Evolutionary conservation across 2,797 vertebrate genomes (phyloP).

Genomic region (Catostomus latipinnis): DNA sequence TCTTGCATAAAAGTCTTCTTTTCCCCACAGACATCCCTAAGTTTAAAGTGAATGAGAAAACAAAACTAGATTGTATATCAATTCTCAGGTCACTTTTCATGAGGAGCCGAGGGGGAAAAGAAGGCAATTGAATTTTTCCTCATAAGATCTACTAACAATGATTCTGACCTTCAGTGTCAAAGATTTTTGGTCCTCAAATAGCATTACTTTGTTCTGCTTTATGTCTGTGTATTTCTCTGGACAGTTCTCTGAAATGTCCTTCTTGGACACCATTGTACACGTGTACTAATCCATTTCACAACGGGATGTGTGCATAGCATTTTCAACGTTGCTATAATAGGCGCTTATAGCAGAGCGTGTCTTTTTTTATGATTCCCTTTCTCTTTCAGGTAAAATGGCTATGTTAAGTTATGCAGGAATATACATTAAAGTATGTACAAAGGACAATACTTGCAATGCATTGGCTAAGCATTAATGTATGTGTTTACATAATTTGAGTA

Average conservation of each 20-base stretch:
- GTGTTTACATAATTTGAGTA: no score
- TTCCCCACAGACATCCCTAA: background rate
- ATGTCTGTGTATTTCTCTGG: background rate
- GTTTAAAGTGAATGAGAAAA: slow-evolving; percentile 43
- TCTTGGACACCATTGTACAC: no score
- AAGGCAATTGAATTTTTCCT: slow-evolving; percentile 40
- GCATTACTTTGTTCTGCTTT: background rate
- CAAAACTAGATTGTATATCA: slow-evolving; percentile 31
- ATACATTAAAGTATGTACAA: no score
- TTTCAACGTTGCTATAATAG: no score
- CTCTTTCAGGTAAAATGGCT: no score
- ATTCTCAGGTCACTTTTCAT: slow-evolving; percentile 52
- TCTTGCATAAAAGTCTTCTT: slow-evolving; percentile 46
- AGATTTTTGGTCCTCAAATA: slow-evolving; percentile 33
- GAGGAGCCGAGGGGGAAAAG: slow-evolving; percentile 4
- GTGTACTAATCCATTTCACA: no score
- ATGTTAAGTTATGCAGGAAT: no score
- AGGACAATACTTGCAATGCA: no score
- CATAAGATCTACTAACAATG: slow-evolving; percentile 47
- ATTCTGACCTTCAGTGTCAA: slow-evolving; percentile 48
- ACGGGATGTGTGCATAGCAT: no score
- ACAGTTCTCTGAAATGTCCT: background rate
- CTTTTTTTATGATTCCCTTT: no score
- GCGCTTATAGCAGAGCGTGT: no score
- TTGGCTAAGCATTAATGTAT: no score